These are phyloP conservation scores for Procambarus clarkii DNA, from an alignment of 1,140 invertebrate species.

Conservation along the genomic window DNA sequence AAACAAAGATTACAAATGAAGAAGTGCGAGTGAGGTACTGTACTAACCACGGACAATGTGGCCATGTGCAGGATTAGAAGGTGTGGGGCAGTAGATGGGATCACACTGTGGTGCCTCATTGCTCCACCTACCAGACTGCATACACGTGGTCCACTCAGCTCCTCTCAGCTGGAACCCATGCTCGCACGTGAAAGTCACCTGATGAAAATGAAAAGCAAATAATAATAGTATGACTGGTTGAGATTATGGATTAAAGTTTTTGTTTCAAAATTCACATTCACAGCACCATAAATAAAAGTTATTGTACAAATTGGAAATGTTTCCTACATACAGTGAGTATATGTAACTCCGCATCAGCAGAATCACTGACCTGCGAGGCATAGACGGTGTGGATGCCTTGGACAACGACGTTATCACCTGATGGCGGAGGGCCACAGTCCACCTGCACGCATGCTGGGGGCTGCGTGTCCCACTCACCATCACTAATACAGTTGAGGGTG, in stretches of 20 bases:
- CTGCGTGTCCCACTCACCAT: constrained; percentile 74
- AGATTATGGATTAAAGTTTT: too few species aligned
- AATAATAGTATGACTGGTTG: too few species aligned
- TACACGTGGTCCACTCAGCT: constrained; percentile 72
- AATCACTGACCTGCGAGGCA: constrained; percentile 52
- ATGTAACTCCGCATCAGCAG: background rate
- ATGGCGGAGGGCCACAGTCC: constrained; percentile 68
- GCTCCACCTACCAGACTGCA: constrained; percentile 74
- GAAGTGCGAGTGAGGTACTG: background rate
- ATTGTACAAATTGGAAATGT: too few species aligned
- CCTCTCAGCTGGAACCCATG: constrained; percentile 74
- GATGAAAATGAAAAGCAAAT: background rate
- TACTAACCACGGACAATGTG: constrained; percentile 9
- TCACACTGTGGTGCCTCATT: constrained; percentile 71
- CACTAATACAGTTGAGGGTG: constrained; percentile 71
- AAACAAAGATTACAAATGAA: too few species aligned
- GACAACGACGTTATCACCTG: constrained; percentile 37
- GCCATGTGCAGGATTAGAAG: constrained; percentile 61
- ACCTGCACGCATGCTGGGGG: constrained; percentile 73
- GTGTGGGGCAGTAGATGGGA: constrained; percentile 61
- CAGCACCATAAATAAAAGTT: too few species aligned
- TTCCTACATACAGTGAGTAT: too few species aligned
- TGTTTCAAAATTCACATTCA: too few species aligned
- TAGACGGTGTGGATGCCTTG: constrained; percentile 54
- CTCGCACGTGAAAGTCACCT: constrained; percentile 70